Evolutionary conservation across 35 echinoderm and acorn worm species (phyloP).

Genomic region (Nesometra sesokonis): DNA sequence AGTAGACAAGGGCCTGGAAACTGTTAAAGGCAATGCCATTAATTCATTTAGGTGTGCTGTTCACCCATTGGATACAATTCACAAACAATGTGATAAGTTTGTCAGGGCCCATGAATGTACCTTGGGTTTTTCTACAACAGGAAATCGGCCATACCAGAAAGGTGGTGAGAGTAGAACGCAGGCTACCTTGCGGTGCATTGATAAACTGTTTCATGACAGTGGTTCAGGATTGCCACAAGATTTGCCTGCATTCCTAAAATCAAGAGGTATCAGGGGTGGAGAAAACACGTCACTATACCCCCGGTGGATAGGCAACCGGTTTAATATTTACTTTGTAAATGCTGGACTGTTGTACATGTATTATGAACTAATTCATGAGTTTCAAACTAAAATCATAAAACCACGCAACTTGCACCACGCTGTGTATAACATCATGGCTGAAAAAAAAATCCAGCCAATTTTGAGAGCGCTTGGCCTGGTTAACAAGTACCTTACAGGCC

Average conservation of each 20-base stretch:
- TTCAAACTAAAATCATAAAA: too few species aligned
- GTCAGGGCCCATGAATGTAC: too few species aligned
- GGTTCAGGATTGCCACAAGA: slow-evolving; percentile 11
- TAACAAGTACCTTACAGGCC: neutral
- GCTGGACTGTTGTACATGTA: slow-evolving; percentile 17
- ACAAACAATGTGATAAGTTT: slow-evolving; percentile 19
- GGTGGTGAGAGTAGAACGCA: neutral
- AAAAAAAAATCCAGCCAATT: too few species aligned
- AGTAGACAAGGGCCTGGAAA: slow-evolving; percentile 7
- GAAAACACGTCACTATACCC: slow-evolving; percentile 18
- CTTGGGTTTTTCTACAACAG: too few species aligned
- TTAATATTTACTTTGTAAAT: slow-evolving; percentile 33
- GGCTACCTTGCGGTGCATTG: neutral
- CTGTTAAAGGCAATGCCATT: neutral
- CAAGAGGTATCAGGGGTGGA: neutral
- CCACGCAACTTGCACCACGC: too few species aligned
- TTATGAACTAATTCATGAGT: too few species aligned
- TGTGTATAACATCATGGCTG: too few species aligned
- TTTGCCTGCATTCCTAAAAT: slow-evolving; percentile 1
- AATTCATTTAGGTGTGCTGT: slow-evolving; percentile 25
- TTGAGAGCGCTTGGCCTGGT: neutral
- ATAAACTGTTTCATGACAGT: slow-evolving; percentile 31
- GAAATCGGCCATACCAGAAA: too few species aligned
- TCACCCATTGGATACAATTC: slow-evolving; percentile 19
- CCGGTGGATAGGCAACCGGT: slow-evolving; percentile 20